Conservation (phyloP, 2,113 vertebrate species). For the Callithrix jacchus region DNA sequence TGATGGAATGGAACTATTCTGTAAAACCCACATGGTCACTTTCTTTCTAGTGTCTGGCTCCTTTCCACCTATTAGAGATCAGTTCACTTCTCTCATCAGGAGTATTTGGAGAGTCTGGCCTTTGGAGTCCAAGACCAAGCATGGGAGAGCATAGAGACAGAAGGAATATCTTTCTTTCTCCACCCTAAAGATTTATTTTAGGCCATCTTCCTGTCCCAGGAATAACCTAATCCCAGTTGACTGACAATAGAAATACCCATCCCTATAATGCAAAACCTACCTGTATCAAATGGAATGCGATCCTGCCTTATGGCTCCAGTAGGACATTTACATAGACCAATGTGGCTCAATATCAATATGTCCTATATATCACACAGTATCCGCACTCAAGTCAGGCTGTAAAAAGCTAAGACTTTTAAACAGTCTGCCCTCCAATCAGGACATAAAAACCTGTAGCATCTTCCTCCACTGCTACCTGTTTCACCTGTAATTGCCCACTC, state of each 20-base stretch:
- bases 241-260: background rate
- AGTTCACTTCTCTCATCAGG: background rate
- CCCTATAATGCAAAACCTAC: background rate
- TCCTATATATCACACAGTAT: background rate
- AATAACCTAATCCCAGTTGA: background rate
- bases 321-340: background rate
- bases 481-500: background rate
- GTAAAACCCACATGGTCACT: background rate
- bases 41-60: background rate
- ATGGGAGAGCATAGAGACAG: background rate
- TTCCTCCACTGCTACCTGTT: background rate
- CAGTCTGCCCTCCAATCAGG: background rate
- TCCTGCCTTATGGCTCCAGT: background rate
- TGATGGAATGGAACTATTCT: background rate
- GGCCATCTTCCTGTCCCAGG: background rate
- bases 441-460: background rate
- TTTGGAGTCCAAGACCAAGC: background rate
- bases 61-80: background rate
- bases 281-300: background rate
- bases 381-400: background rate
- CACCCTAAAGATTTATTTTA: constrained; percentile 1
- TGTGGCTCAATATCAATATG: background rate
- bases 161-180: background rate
- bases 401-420: background rate
- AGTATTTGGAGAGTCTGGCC: background rate